Conservation (phyloP, 2,113 vertebrate genomes). For the Phrynosoma platyrhinos region DNA sequence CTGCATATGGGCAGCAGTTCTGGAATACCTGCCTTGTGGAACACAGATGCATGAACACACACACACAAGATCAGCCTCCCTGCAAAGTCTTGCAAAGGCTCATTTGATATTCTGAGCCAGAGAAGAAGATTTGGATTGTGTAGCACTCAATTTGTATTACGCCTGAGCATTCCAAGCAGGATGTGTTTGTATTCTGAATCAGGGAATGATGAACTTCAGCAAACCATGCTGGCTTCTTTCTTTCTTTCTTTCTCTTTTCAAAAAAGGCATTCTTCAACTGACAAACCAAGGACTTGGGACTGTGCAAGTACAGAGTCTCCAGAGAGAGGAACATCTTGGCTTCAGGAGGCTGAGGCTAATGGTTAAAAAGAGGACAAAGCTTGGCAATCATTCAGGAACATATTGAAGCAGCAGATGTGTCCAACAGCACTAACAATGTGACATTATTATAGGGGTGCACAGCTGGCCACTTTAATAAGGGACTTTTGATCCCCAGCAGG, state of each 20-base stretch:
- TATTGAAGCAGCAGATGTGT: constrained; percentile 15
- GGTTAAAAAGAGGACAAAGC: not conserved
- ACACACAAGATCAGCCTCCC: too few species aligned
- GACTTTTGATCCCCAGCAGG: constrained; percentile 14
- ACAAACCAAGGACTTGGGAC: not conserved
- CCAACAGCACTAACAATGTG: constrained; percentile 11
- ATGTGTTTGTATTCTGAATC: not conserved
- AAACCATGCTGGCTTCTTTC: too few species aligned
- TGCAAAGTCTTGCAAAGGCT: not conserved
- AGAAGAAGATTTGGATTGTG: not conserved
- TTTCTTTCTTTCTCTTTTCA: too few species aligned
- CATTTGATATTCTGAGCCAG: not conserved
- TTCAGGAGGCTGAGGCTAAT: not conserved
- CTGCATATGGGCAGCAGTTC: not conserved
- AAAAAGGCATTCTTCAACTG: too few species aligned
- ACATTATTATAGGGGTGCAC: constrained; percentile 19
- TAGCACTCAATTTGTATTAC: not conserved
- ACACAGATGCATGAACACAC: not conserved
- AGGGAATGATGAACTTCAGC: not conserved
- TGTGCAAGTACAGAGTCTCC: not conserved
- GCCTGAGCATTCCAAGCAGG: not conserved
- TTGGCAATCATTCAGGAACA: constrained; percentile 16
- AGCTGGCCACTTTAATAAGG: constrained; percentile 25
- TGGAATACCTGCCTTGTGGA: too few species aligned
- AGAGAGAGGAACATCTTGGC: not conserved